Evolutionary conservation across 1,140 invertebrate species (phyloP).

Genomic region (Conus betulinus): DNA sequence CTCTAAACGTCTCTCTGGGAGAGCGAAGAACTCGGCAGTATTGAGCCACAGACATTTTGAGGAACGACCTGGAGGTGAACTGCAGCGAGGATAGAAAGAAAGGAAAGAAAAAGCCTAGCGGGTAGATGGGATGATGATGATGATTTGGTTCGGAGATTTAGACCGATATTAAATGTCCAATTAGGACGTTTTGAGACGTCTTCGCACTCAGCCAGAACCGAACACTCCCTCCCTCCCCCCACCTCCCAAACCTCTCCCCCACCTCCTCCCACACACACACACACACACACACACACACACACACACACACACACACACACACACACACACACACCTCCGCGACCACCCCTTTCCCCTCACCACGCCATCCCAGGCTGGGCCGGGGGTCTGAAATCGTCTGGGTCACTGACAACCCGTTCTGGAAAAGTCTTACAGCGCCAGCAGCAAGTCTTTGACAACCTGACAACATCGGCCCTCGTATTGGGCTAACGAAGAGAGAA

Average conservation of each 20-base stretch:
- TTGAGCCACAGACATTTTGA: too few relatives aligned
- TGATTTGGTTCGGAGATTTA: neutral
- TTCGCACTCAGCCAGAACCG: conserved; percentile 1
- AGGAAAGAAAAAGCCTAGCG: neutral
- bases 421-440: neutral
- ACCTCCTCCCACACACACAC: too few relatives aligned
- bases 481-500: neutral
- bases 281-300: too few relatives aligned
- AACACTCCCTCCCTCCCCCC: neutral
- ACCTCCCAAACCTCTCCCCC: neutral
- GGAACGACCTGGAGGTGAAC: too few relatives aligned
- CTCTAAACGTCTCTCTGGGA: too few relatives aligned
- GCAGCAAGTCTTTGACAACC: neutral
- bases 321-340: too few relatives aligned
- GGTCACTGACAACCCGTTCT: neutral
- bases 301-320: too few relatives aligned
- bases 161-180: conserved; percentile 4
- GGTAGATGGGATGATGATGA: neutral
- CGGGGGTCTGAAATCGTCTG: neutral
- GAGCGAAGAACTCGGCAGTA: too few relatives aligned
- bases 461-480: neutral
- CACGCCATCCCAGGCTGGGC: too few relatives aligned
- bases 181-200: conserved; percentile 2
- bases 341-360: too few relatives aligned
- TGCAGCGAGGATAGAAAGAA: too few relatives aligned